Base-by-base conservation (phyloP, 2,888 invertebrate species). In the Drosophila algonquin region DNA sequence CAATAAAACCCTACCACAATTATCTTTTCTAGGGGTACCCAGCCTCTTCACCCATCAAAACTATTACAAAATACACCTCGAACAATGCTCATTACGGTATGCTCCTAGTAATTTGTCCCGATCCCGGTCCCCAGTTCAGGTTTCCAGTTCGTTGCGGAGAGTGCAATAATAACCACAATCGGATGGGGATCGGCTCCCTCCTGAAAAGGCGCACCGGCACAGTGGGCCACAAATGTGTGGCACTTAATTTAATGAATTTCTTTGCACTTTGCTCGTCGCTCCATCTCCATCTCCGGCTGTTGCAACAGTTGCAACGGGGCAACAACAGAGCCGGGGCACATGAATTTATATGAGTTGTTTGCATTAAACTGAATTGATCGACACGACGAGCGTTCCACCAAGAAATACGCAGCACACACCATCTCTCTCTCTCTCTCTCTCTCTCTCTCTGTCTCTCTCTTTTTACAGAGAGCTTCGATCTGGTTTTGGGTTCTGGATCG, bases 231-330 rank as follows among this genome's bases (percentile, higher is more conserved):
- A 87, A 85, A 85, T 85, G 84, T 87, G 85, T 81, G 86, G 86
- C 87, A 85, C 85, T 85, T 87, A 85, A 85, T 85, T 85, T 85
- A 85, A 85, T 85, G 84, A 85, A 85, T 85, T 87, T 85, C 85
- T 85, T 85, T 85, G 87, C 84, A 85, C 84, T 85, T 85, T 79
- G 75, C 84, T 77, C 77, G 77, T 63, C 57, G 72, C 72, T 12
- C 12, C 3, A 3, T 27, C 27, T 27, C 10, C 10, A 3, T 32
- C 32, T 76, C 79, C 58, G 72, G 18, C 55, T n/a, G 35, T 55
- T 30, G 44, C 46, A 51, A 30, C 18, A 24, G 51, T 40, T 32
- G 18, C 74, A 65, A 75, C 44, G 62, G 73, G 77, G 75, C 50
- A 9, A 12, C 12, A 30, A 48, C 14, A 24, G 64, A 21, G 56